phyloP scores from a whole-genome alignment of 2,888 invertebrate genomes.

The Hoplodrina ambigua region DNA sequence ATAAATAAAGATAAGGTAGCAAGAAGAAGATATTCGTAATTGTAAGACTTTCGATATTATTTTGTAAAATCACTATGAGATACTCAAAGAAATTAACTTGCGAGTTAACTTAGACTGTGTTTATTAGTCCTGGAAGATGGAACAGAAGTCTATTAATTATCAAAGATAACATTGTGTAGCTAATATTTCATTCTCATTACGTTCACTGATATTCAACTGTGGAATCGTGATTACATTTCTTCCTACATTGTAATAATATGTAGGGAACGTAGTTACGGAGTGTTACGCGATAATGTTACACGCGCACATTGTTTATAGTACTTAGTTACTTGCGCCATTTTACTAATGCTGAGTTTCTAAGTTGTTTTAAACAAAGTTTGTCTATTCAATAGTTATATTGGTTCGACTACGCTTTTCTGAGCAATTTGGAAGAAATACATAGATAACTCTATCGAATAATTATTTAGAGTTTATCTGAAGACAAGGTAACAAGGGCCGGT shows the following conservation, averaged over 20 bases:
- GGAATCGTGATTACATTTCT: conserved; percentile 13
- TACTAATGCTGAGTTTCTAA: background rate
- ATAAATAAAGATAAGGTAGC: too few species aligned
- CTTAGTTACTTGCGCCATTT: background rate
- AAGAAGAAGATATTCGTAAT: too few species aligned
- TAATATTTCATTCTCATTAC: conserved; percentile 40
- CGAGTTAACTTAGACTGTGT: conserved; percentile 18
- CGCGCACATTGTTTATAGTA: background rate
- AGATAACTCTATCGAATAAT: too few species aligned
- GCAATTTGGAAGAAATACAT: too few species aligned
- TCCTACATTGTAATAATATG: conserved; percentile 10
- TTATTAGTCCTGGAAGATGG: conserved; percentile 24
- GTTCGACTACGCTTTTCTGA: too few species aligned
- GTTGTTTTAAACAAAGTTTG: too few species aligned
- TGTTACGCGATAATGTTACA: background rate
- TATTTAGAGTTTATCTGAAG: too few species aligned
- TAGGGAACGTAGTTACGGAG: background rate
- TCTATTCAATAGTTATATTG: too few species aligned
- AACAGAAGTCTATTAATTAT: conserved; percentile 40
- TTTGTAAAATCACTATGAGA: background rate
- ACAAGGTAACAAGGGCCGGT: too few species aligned
- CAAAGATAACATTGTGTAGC: conserved; percentile 38
- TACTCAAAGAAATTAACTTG: conserved; percentile 5
- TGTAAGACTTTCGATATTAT: background rate
- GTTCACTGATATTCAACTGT: conserved; percentile 24